A percentile compares a stretch with the other conserved stretches of the same genome.
Conservation (phyloP, 2,797 vertebrate species). For the Coracias cyanogaster region DNA sequence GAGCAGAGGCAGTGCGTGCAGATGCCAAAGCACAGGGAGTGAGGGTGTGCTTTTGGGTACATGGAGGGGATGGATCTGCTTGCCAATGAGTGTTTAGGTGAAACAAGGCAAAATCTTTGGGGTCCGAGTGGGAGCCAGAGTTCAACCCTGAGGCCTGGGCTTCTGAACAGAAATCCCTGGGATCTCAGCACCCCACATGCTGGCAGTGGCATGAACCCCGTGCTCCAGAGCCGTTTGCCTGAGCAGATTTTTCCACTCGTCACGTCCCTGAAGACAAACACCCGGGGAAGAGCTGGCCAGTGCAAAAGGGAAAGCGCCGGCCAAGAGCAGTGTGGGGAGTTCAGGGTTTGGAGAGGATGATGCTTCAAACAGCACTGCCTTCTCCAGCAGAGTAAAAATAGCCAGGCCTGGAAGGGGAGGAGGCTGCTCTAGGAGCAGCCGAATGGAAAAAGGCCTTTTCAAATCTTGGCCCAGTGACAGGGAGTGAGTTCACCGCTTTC, state of each 20-base stretch:
- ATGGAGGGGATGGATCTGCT: fast-evolving
- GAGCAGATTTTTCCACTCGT: constrained; percentile 51
- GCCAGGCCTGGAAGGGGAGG: constrained; percentile 21
- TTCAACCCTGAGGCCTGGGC: background rate
- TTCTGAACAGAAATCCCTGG: background rate
- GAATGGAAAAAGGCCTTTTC: constrained; percentile 47
- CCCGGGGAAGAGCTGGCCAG: background rate
- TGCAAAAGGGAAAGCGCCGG: background rate
- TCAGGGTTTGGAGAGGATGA: background rate
- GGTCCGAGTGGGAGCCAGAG: fast-evolving
- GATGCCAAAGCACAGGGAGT: background rate
- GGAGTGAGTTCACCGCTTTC: constrained; percentile 29
- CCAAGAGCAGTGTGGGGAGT: background rate
- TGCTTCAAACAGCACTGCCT: constrained; percentile 4
- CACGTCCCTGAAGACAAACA: background rate
- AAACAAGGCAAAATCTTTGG: background rate
- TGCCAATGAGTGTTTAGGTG: fast-evolving
- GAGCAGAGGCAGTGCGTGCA: background rate
- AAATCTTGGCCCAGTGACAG: constrained; percentile 16
- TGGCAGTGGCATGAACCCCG: fast-evolving
- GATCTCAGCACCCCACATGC: background rate
- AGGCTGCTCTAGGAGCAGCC: background rate
- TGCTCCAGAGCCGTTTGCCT: background rate
- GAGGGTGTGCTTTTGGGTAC: background rate
- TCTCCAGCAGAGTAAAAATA: constrained; percentile 56